A percentile compares a stretch with the other conserved stretches of the same genome.
These are phyloP conservation scores for Mizuhopecten yessoensis DNA, from an alignment of 1,140 invertebrate species.

Conservation along the genomic window DNA sequence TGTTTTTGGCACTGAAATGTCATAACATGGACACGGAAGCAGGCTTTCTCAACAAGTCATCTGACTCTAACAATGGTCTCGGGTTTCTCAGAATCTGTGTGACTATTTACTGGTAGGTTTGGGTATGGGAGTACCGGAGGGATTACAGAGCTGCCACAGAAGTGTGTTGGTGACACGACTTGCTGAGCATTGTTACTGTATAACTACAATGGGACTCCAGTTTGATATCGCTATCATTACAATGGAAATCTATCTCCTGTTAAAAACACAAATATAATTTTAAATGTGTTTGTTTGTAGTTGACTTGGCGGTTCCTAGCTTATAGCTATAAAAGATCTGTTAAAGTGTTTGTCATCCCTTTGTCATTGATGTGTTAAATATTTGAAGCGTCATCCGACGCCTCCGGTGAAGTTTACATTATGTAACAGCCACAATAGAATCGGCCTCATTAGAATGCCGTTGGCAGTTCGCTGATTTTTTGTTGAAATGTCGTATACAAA, in stretches of 20 bases:
- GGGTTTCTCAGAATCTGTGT: not conserved
- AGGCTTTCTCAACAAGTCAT: not conserved
- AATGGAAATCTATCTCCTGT: too few species aligned
- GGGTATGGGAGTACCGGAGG: too few species aligned
- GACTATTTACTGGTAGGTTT: too few species aligned
- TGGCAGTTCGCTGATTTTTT: not conserved
- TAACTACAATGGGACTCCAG: too few species aligned
- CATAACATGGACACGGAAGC: too few species aligned
- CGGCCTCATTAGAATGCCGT: not conserved
- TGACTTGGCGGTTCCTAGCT: not conserved
- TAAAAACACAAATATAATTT: too few species aligned
- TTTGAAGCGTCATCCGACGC: not conserved
- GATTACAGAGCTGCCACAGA: too few species aligned
- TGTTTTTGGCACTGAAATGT: too few species aligned
- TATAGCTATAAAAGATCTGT: not conserved
- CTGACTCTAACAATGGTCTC: not conserved
- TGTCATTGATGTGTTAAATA: not conserved
- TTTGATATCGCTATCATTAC: too few species aligned
- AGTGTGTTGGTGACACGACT: too few species aligned
- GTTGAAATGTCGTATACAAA: not conserved
- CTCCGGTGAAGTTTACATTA: not conserved
- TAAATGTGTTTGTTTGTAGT: not conserved
- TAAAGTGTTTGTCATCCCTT: not conserved
- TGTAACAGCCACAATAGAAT: not conserved
- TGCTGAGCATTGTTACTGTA: too few species aligned